Base-by-base conservation (phyloP, 1,140 invertebrate species). In the Cotesia vestalis region DNA sequence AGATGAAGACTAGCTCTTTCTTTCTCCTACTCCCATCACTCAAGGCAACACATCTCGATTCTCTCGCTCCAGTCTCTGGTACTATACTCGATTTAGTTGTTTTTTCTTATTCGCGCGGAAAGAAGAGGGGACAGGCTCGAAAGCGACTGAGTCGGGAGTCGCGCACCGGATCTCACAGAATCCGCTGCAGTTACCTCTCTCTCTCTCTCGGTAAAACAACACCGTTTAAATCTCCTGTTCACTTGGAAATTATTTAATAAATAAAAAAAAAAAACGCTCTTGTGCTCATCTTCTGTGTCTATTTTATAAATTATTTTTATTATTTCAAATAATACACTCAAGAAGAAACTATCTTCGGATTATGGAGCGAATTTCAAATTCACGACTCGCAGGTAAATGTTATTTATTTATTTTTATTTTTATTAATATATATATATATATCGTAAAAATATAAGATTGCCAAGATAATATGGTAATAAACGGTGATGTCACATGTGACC, bases 151-250 rank as follows among this genome's bases (percentile, higher is more conserved):
- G 27, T 38, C n/a, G 57, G 51, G 71, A 72, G 71, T 72, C 71
- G 71, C 71, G 57, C 55, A 72, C 57, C 40, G 64, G 64, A 72
- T 61, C 71, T 72, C 71, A 67, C 53, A 72, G 55, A 67, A 67
- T 72, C 64, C 71, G 38, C 64, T 62, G 55, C 55, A 72, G 12
- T 67, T 17, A 52, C 27, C 14, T 59, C 55, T 71, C 6, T 72
- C 14, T 59, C 55, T 71, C 6, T 72, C 17, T 66, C 2, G 20
- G 12, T 64, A 14, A 61, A 34, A 61, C 34, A 34, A 61, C 8
- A 61, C 17, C 11, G 60, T 61, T 36, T 35, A 12, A 61, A 61
- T 34, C 35, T 1, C 27, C 27, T 27, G 27, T 27, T 27, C 27
- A 27, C 27, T 27, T 27, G 27, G 27, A 27, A 27, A 27, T 27